A percentile compares a stretch with the other conserved stretches of the same genome.
These are phyloP conservation scores for Sturmia bella DNA, from an alignment of 2,888 invertebrate species.

Conservation along the genomic window DNA sequence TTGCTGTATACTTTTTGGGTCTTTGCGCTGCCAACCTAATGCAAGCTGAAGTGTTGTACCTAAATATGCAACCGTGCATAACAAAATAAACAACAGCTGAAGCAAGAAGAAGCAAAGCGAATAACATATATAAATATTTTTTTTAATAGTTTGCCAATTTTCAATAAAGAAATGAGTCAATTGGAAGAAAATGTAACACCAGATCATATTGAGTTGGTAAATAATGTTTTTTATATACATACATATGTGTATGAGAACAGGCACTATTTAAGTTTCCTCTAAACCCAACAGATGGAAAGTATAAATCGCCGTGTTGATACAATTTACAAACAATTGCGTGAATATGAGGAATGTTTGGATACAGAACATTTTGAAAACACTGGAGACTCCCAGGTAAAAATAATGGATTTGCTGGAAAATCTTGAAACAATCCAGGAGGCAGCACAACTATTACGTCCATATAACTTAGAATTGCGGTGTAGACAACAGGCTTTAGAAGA, in stretches of 20 bases:
- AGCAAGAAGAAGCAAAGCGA: too few relatives aligned
- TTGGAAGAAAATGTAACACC: constrained; percentile 9
- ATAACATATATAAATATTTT: too few relatives aligned
- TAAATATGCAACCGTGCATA: too few relatives aligned
- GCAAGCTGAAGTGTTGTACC: too few relatives aligned
- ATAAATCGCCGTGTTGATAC: constrained; percentile 70
- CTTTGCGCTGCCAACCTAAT: too few relatives aligned
- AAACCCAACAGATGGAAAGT: constrained; percentile 54
- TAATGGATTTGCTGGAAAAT: constrained; percentile 70
- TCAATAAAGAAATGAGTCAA: constrained; percentile 34
- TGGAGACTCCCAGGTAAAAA: constrained; percentile 59
- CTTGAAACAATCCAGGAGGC: constrained; percentile 64
- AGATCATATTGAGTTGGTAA: constrained; percentile 54
- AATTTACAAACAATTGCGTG: constrained; percentile 71
- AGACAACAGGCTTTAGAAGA: constrained; percentile 63
- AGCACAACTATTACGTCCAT: constrained; percentile 56
- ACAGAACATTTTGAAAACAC: constrained; percentile 30
- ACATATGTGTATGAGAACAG: background rate
- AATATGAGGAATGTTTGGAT: constrained; percentile 67
- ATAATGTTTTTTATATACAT: background rate
- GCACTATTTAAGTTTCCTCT: background rate
- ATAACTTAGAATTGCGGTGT: constrained; percentile 45
- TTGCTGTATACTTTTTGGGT: too few relatives aligned
- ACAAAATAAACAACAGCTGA: too few relatives aligned
- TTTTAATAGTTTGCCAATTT: too few relatives aligned